Conservation (phyloP, 1,140 invertebrate species). For the Philopotamus ludificatus region DNA sequence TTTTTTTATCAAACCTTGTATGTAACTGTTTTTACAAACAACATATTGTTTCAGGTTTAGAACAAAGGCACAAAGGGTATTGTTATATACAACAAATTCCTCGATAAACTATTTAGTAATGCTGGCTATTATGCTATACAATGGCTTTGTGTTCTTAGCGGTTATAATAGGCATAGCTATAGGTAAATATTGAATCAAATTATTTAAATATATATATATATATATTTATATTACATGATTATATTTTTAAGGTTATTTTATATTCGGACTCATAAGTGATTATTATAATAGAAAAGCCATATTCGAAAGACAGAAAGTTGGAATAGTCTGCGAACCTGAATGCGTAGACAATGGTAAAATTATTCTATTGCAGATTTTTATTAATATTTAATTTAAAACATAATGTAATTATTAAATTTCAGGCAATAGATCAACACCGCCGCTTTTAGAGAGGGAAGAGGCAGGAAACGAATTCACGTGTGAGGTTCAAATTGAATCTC, state of each 20-base stretch:
- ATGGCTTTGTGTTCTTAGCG: constrained; percentile 75
- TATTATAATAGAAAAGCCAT: constrained; percentile 19
- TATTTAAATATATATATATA: constrained; percentile 2
- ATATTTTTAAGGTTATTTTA: constrained; percentile 29
- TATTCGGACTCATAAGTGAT: constrained; percentile 32
- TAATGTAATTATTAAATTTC: background rate
- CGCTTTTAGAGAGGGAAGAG: constrained; percentile 20
- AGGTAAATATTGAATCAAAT: constrained; percentile 61
- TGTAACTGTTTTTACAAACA: background rate
- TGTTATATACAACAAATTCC: constrained; percentile 53
- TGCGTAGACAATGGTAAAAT: constrained; percentile 30
- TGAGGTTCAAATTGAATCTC: background rate
- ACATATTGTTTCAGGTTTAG: background rate
- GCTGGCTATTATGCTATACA: constrained; percentile 88
- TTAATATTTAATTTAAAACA: background rate
- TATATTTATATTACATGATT: background rate
- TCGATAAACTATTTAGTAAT: constrained; percentile 81
- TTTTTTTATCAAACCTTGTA: background rate
- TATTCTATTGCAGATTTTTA: constrained; percentile 1
- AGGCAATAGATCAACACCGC: constrained; percentile 32
- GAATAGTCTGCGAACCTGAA: constrained; percentile 24
- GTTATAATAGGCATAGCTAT: constrained; percentile 73
- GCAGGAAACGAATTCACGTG: constrained; percentile 26
- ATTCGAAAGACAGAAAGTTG: constrained; percentile 1
- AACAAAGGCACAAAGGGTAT: constrained; percentile 43